Base-by-base conservation (phyloP, 2,888 invertebrate genomes). In the Patella pellucida region DNA sequence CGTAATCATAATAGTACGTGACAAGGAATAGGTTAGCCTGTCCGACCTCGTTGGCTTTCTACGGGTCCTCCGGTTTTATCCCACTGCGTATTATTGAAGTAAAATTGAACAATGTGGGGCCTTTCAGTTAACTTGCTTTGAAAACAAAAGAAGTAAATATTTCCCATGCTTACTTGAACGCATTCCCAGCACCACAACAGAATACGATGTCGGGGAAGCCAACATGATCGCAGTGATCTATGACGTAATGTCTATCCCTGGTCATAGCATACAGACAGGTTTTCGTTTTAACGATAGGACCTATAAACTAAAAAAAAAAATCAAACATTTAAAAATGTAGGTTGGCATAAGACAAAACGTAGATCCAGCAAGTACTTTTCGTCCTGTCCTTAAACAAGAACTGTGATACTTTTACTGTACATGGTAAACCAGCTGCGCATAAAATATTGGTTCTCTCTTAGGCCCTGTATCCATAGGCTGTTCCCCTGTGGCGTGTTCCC, bases 221-320 rank as follows among this genome's bases (percentile, higher is more conserved):
- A 12, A 78, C 73, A n/a, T 73, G 71, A 2, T 77, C 73, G 74
- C 89, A 83, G 0, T 81, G 85, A 74, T 89, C 89, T 16, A 89
- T 78, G 31, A 89, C 83, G 78, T 88, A 89, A 76, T 86, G 79
- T n/a, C 88, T 80, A 80, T 89, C 89, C n/a, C 82, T 82, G 12
- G 89, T 85, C 86, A 89, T 87, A 0, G 87, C 85, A 80, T 89
- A 89, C 51, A 89, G 78, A 75, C 89, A 89, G 0, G 87, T 87
- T 76, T 88, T 89, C 2, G 87, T 86, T 71, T 85, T 83, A 19
- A 85, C 71, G 9, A 86, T 79, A 7, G 88, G 88, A 11, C 89
- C 89, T 11, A 85, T 76, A 50, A 85, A 81, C 88, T 89, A 52
- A 41, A 52, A 73, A 14, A n/a, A 11, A 56, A 71, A 51, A 12